Evolutionary conservation across 2,113 vertebrate genomes (phyloP).

Genomic region (Rhombomys opimus): DNA sequence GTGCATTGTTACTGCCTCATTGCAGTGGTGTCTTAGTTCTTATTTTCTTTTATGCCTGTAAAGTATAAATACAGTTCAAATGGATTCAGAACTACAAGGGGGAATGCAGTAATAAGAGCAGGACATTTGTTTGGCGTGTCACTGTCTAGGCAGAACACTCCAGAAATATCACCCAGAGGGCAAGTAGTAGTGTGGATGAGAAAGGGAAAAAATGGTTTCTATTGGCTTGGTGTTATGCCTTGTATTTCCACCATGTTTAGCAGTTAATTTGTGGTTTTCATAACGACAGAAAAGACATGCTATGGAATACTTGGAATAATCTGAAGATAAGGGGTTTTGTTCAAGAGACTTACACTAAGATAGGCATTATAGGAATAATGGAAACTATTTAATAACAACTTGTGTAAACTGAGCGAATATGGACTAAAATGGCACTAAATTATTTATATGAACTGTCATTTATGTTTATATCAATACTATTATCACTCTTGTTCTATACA

Average conservation of each 20-base stretch:
- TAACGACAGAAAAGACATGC: background rate
- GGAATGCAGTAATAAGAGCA: background rate
- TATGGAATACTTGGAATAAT: background rate
- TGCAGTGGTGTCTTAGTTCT: background rate
- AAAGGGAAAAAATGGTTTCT: background rate
- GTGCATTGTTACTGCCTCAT: background rate
- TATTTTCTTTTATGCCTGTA: background rate
- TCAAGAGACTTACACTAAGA: background rate
- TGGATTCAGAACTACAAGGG: background rate
- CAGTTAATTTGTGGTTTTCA: background rate
- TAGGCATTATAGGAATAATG: background rate
- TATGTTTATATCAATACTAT: background rate
- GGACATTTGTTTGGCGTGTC: background rate
- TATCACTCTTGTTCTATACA: background rate
- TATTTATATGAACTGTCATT: background rate
- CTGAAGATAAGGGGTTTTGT: background rate
- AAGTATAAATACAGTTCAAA: background rate
- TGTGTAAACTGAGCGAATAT: background rate
- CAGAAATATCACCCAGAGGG: background rate
- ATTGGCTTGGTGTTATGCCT: background rate
- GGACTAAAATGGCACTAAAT: background rate
- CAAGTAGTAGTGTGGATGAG: background rate
- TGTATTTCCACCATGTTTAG: background rate
- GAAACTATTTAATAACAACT: background rate
- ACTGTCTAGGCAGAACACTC: background rate